Evolutionary conservation across 1,140 invertebrate genomes (phyloP), one percentile per base, ranked within the genome.

Genomic region (Sarcophaga bullata): DNA sequence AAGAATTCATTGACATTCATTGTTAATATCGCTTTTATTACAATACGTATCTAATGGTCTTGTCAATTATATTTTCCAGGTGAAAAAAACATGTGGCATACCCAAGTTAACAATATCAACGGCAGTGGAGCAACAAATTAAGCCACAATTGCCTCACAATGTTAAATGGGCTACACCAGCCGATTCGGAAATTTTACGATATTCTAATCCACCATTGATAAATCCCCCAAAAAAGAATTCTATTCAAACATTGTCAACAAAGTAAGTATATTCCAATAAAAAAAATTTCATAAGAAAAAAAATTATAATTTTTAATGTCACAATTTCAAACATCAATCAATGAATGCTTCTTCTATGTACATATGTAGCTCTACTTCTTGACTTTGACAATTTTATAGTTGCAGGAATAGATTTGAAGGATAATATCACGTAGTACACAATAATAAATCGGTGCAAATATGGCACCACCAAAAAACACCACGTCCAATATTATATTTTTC

Each of bases 201-300:
- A n/a, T 90, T 90, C 81, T 85, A 89, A 7, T 86, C 87, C 17
- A 88, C 86, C 80, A 89, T 90, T 49, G 88, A 90, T 48, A 88
- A 89, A 84, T 89, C 88, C 62, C n/a, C n/a, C n/a, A n/a, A n/a
- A n/a, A 90, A 90, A 84, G 87, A 89, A 58, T 90, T 90, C 85
- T 90, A 87, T 48, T 81, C 87, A 68, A 89, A 89, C 85, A 90
- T 90, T 80, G 88, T 89, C 17, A 84, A 86, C 83, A 90, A n/a
- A 88, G 89, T 90, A 82, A 89, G 87, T 89, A 80, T 72, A 37
- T 37, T 37, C 4, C 25, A 37, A n/a, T n/a, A n/a, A n/a, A 7
- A 62, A 17, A 50, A 49, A 48, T 76, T 13, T 48, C n/a, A 48
- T 48, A 25, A 2, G 6, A 46, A 37, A 73, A 46, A 37, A 37